Base-by-base conservation (phyloP, 2,888 invertebrate genomes). In the Notodonta dromedarius region DNA sequence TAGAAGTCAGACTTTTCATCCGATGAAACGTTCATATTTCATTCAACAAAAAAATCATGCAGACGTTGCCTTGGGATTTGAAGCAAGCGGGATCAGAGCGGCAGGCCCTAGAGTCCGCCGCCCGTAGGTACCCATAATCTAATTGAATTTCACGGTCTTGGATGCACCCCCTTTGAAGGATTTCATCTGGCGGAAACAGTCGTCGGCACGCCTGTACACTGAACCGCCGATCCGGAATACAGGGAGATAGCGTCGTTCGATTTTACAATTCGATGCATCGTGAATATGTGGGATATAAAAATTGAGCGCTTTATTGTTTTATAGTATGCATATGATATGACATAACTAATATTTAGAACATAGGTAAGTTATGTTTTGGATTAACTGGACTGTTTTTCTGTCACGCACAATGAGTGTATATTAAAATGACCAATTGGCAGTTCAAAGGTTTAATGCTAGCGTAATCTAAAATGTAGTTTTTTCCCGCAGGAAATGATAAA, bases 81-180 rank as follows among this genome's bases (percentile, higher is more conserved):
- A 69, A 69, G 73, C 64, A 69, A 69, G 62, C 44, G 64, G 63
- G 69, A 71, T 67, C 68, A 69, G 63, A 69, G 57, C 57, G 59
- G 63, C 59, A 66, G 64, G 56, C 69, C 67, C 66, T 69, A 63
- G 71, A 70, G 69, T 65, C 16, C 54, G 39, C 59, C 55, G 60
- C 70, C 59, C 55, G 60, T 71, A 76, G 73, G 66, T 76, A 76
- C 67, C 70, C 76, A 72, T 79, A 79, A 78, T 79, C 79, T 85
- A 85, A 88, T 88, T 84, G 80, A 84, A 87, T 88, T 87, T 85
- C 80, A 89, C 84, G 84, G 85, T 81, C 64, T 74, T 76, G 77
- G 74, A 76, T 76, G 70, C 71, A 79, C 58, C 77, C 71, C 78
- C 86, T 88, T 88, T 89, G 87, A 87, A 83, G 79, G 74, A 82